Base-by-base conservation (phyloP, 2,888 invertebrate species). In the Phania funesta region DNA sequence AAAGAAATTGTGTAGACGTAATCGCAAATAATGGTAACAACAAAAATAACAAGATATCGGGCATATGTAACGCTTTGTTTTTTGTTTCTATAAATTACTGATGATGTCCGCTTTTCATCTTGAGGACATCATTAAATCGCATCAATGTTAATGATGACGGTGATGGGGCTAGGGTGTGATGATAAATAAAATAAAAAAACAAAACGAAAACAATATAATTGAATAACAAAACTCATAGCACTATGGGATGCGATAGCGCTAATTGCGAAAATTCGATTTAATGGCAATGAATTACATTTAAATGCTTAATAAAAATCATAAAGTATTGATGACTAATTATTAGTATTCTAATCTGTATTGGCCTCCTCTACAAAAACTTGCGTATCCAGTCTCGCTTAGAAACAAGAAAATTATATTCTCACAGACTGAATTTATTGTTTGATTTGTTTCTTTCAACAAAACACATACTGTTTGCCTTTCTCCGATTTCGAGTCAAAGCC, bases 101-200 rank as follows among this genome's bases (percentile, higher is more conserved):
- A 9, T 73, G 44, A 48, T 62, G 62, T 44, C 44, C 74, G 56
- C 29, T 71, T 71, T 38, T 60, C 60, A 52, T 48, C 82, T 54
- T 26, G 58, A 68, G 74, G 82, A 70, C 78, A 82, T 75, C 78
- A 82, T 82, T 82, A 78, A 65, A 60, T 70, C 65, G 46, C 70
- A 74, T 82, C 74, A 70, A 75, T 75, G 70, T 70, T 82, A 75
- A 82, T 82, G 74, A 78, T 78, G 70, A 77, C 77, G 73, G 54
- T 29, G 54, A 73, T 52, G 73, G 62, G 52, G 41, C 26, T 70
- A 50, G 67, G 60, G 58, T 64, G 32, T 32, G 38, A 41, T 54
- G 18, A 68, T 60, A 65, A 71, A 56, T 16, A 22, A 56, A 22
- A 58, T n/a, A 44, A 60, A 32, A 9, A 4, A 46, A 48, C n/a